Percentiles rank a stretch among this genome's conserved stretches.
phyloP scores from a whole-genome alignment of 2,113 vertebrate genomes.

The Atrichornis clamosus region DNA sequence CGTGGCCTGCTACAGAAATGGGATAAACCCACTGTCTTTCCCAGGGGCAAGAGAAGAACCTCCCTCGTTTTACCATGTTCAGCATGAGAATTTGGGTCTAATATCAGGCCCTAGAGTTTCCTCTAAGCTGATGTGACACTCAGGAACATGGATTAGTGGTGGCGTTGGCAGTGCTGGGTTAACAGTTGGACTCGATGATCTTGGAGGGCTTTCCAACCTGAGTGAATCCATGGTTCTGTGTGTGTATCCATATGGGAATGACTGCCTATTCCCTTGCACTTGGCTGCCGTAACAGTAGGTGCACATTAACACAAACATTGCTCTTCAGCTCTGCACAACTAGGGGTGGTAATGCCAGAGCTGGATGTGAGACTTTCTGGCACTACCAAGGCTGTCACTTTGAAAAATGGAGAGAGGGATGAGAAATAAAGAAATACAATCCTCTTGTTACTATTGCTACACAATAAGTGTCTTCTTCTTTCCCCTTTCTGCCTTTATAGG shows the following conservation, averaged over 20 bases:
- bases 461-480: background rate
- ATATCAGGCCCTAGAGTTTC: background rate
- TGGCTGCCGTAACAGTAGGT: rapidly evolving
- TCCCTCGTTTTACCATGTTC: background rate
- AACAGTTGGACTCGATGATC: rapidly evolving
- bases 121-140: rapidly evolving
- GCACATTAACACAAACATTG: rapidly evolving
- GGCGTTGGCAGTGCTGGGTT: background rate
- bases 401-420: background rate
- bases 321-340: rapidly evolving
- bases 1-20: rapidly evolving
- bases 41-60: background rate
- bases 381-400: background rate
- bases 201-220: background rate
- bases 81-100: background rate
- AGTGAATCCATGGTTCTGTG: background rate
- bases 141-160: background rate
- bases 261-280: background rate
- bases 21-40: background rate
- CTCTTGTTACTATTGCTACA: background rate
- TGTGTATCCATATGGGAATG: background rate
- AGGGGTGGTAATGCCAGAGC: background rate
- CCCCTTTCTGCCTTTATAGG: background rate
- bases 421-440: background rate
- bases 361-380: background rate